Evolutionary conservation across 2,888 invertebrate genomes (phyloP).

Genomic region (Dynastes hyllus): DNA sequence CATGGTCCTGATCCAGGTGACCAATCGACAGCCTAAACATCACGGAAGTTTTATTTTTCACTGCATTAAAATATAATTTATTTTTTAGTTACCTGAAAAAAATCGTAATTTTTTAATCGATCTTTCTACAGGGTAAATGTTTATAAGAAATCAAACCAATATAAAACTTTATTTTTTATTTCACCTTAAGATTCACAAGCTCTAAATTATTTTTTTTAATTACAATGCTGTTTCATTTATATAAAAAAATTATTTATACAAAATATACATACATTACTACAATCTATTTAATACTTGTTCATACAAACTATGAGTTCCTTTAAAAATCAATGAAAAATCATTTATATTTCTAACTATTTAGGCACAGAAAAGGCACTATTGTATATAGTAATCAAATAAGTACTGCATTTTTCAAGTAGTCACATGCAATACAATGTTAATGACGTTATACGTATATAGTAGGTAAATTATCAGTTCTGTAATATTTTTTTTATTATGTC

Average conservation of each 20-base stretch:
- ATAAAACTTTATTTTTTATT: constrained; percentile 60
- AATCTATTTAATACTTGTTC: constrained; percentile 60
- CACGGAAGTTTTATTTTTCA: no score
- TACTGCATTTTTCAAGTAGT: constrained; percentile 60
- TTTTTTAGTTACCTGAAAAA: no score
- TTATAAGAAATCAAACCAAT: constrained; percentile 3
- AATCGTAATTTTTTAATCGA: no score
- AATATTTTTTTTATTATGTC: constrained; percentile 30
- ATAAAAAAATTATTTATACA: constrained; percentile 65
- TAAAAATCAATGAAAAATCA: constrained; percentile 35
- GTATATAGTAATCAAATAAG: constrained; percentile 63
- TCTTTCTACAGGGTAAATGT: not conserved
- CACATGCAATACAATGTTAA: constrained; percentile 48
- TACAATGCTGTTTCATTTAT: constrained; percentile 66
- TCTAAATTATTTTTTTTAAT: constrained; percentile 66
- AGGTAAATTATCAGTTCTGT: constrained; percentile 33
- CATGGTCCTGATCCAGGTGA: no score
- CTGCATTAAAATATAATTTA: no score
- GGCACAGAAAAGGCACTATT: constrained; percentile 69
- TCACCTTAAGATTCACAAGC: constrained; percentile 67
- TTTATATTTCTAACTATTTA: constrained; percentile 55
- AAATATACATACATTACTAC: constrained; percentile 66
- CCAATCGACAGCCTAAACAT: no score
- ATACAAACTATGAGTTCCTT: constrained; percentile 52
- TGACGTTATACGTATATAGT: constrained; percentile 35